Conservation (phyloP, 2,113 vertebrate species). For the Holacanthus passer region DNA sequence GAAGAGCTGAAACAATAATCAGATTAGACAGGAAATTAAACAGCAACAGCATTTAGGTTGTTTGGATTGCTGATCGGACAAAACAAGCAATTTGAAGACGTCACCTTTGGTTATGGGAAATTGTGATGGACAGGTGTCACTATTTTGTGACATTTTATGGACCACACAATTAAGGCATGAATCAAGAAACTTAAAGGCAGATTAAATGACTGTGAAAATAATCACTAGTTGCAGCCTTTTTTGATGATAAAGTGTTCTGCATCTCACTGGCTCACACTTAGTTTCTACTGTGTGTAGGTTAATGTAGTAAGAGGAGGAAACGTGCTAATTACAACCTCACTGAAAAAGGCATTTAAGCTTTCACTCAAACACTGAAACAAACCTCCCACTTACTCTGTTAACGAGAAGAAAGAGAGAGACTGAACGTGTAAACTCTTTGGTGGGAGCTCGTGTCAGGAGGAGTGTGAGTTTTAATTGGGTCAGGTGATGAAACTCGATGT, state of each 20-base stretch:
- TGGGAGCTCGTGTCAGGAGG: slow-evolving; percentile 38
- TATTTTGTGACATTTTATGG: background rate
- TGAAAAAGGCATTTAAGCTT: slow-evolving; percentile 47
- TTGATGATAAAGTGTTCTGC: background rate
- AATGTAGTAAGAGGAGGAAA: slow-evolving; percentile 1
- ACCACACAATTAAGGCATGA: background rate
- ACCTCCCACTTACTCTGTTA: slow-evolving; percentile 38
- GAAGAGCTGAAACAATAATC: background rate
- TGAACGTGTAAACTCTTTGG: background rate
- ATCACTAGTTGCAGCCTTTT: background rate
- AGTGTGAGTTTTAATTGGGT: slow-evolving; percentile 28
- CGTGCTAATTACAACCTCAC: slow-evolving; percentile 45
- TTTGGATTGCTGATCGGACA: background rate
- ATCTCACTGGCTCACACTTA: background rate
- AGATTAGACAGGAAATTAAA: too few relatives aligned
- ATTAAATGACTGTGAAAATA: background rate
- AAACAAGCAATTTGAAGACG: background rate
- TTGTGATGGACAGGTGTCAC: background rate
- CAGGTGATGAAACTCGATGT: slow-evolving; percentile 52
- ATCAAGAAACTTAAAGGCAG: background rate
- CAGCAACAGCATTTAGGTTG: too few relatives aligned
- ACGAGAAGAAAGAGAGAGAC: background rate
- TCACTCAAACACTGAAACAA: slow-evolving; percentile 57
- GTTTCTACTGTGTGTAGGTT: slow-evolving; percentile 4
- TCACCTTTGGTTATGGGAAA: background rate